Evolutionary conservation across 2,888 invertebrate species (phyloP).

Genomic region (Leuctra nigra): DNA sequence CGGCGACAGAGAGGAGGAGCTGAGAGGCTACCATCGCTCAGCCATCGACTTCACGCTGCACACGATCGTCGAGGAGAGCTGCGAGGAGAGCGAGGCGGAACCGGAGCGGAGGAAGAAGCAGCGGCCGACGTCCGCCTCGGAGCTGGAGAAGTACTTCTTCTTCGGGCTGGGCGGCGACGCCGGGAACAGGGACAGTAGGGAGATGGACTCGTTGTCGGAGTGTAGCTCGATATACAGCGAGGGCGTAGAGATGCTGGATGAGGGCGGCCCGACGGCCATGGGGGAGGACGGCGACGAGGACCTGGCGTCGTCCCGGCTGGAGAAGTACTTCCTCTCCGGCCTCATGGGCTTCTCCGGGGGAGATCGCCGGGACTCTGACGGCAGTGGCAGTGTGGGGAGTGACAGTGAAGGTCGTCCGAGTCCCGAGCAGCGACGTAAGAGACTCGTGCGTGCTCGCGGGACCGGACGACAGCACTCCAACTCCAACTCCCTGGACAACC

Average conservation of each 20-base stretch:
- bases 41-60: slow-evolving; percentile 85
- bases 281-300: slow-evolving; percentile 47
- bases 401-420: slow-evolving; percentile 85
- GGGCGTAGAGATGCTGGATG: slow-evolving; percentile 59
- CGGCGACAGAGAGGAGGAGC: slow-evolving; percentile 71
- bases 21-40: slow-evolving; percentile 73
- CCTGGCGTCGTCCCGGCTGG: slow-evolving; percentile 74
- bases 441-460: slow-evolving; percentile 72
- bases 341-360: slow-evolving; percentile 77
- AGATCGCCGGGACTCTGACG: slow-evolving; percentile 54
- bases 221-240: slow-evolving; percentile 80
- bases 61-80: slow-evolving; percentile 90
- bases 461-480: slow-evolving; percentile 77
- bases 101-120: slow-evolving; percentile 41
- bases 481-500: slow-evolving; percentile 61
- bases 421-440: slow-evolving; percentile 77
- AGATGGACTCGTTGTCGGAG: slow-evolving; percentile 54
- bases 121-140: slow-evolving; percentile 68
- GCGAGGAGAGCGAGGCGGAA: slow-evolving; percentile 86
- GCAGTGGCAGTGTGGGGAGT: slow-evolving; percentile 74
- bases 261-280: slow-evolving; percentile 20
- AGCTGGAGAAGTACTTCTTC: slow-evolving; percentile 86
- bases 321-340: slow-evolving; percentile 83
- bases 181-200: slow-evolving; percentile 38
- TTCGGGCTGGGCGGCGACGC: slow-evolving; percentile 73